Conservation (phyloP, 2,113 vertebrate species). For the Dendrocopos noguchii region DNA sequence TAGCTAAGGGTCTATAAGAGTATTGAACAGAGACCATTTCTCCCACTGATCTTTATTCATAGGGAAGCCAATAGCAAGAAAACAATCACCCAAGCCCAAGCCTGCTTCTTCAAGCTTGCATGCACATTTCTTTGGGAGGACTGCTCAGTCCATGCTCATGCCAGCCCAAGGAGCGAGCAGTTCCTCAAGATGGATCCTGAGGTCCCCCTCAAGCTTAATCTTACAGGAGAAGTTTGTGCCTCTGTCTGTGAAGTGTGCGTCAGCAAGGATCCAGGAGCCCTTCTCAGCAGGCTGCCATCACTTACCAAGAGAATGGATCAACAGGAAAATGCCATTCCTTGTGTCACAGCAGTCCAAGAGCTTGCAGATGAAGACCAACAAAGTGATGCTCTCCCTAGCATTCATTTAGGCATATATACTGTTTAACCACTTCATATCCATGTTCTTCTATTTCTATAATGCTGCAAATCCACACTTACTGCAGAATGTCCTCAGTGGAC, state of each 20-base stretch:
- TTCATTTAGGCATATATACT: background rate
- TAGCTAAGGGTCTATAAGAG: background rate
- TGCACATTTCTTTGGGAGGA: background rate
- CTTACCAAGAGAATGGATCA: background rate
- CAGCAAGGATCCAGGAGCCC: background rate
- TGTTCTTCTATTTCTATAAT: background rate
- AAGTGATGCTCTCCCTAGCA: background rate
- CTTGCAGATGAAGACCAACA: background rate
- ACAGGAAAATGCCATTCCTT: background rate
- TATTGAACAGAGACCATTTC: background rate
- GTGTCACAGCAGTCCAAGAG: background rate
- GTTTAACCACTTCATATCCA: background rate
- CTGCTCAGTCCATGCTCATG: background rate
- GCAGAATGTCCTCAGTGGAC: background rate
- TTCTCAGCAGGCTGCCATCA: background rate
- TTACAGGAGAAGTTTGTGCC: background rate
- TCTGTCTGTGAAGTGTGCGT: rapidly evolving
- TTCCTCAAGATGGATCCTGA: background rate
- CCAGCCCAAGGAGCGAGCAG: background rate
- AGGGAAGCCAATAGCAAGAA: background rate
- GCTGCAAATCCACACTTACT: background rate
- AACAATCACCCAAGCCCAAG: background rate
- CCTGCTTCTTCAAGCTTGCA: background rate
- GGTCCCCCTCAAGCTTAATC: background rate
- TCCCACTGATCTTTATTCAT: background rate